These are phyloP conservation scores for Hartigia nigra DNA, from an alignment of 2,888 invertebrate genomes.

Conservation along the genomic window DNA sequence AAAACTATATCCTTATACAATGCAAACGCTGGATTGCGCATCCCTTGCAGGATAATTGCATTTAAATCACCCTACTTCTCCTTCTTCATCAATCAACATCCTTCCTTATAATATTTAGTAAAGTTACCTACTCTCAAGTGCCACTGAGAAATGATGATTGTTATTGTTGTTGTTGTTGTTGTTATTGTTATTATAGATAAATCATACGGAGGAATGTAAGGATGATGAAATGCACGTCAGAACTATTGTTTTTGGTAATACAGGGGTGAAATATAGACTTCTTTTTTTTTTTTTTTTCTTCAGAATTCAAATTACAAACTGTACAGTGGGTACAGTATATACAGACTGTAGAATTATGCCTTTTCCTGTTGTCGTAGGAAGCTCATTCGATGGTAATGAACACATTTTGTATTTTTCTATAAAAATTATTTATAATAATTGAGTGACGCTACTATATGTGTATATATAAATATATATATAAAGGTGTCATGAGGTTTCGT, in stretches of 20 bases:
- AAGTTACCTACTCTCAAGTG: neutral
- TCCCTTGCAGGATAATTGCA: neutral
- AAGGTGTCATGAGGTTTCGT: neutral
- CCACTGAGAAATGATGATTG: neutral
- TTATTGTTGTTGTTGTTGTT: neutral
- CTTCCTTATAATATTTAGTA: neutral
- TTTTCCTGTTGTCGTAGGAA: neutral
- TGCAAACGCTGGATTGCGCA: neutral
- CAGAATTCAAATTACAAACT: neutral
- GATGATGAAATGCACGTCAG: neutral
- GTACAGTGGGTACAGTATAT: neutral
- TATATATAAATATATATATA: neutral
- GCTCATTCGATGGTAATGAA: neutral
- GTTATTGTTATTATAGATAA: neutral
- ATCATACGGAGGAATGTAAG: neutral
- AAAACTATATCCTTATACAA: neutral
- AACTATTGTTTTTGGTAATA: neutral
- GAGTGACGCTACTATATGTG: neutral
- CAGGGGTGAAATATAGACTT: neutral
- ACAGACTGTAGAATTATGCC: neutral
- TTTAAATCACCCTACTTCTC: neutral
- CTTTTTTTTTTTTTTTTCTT: neutral
- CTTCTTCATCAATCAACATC: neutral
- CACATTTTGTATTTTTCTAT: conserved; percentile 37
- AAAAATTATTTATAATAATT: conserved; percentile 16